Conservation (phyloP, 2,888 invertebrate genomes). For the Microplitis deprimator region DNA sequence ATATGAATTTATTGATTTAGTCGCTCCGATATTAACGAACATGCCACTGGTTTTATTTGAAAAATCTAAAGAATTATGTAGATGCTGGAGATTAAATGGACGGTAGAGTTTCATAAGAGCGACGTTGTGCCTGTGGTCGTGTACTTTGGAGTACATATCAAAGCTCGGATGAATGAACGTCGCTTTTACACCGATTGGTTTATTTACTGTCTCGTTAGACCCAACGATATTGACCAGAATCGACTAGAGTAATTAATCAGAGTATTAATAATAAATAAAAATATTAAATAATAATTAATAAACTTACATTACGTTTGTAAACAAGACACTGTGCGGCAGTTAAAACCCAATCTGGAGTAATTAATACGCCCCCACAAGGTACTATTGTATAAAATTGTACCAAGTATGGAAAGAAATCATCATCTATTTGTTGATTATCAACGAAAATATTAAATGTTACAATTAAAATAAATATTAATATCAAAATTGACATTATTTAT, state of each 20-base stretch:
- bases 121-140: slow-evolving; percentile 55
- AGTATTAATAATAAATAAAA: slow-evolving; percentile 21
- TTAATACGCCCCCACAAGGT: slow-evolving; percentile 58
- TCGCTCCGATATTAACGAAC: background rate
- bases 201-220: slow-evolving; percentile 53
- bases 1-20: slow-evolving; percentile 41
- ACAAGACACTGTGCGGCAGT: slow-evolving; percentile 60
- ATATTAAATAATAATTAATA: slow-evolving; percentile 27
- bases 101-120: slow-evolving; percentile 56
- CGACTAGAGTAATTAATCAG: background rate
- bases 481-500: slow-evolving; percentile 50
- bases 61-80: slow-evolving; percentile 23
- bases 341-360: slow-evolving; percentile 58
- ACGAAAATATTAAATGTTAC: background rate
- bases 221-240: slow-evolving; percentile 54
- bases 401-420: slow-evolving; percentile 58
- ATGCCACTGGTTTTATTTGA: background rate
- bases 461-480: slow-evolving; percentile 46
- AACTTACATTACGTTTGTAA: slow-evolving; percentile 55
- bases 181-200: slow-evolving; percentile 55
- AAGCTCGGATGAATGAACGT: slow-evolving; percentile 57
- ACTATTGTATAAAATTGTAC: slow-evolving; percentile 58
- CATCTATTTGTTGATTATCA: slow-evolving; percentile 10
- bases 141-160: slow-evolving; percentile 50
- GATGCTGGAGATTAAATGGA: slow-evolving; percentile 51